Conservation (phyloP, 2,113 vertebrate species). For the Sigmodon hispidus region DNA sequence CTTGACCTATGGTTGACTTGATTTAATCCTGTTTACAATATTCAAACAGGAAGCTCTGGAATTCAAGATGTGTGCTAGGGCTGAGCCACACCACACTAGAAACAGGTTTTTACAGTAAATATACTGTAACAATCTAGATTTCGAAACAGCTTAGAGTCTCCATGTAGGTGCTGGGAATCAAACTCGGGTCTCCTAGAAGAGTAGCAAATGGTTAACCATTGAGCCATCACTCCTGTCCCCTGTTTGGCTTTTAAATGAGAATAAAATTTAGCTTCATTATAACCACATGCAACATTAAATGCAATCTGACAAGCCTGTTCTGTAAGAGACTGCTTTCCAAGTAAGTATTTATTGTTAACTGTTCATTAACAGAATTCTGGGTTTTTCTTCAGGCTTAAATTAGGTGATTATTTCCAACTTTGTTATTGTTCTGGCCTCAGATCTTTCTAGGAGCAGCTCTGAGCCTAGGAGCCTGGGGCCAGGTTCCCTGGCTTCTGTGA, state of each 20-base stretch:
- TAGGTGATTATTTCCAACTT: conserved; percentile 57
- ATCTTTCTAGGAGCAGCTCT: conserved; percentile 41
- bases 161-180: background rate
- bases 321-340: conserved; percentile 23
- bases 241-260: conserved; percentile 22
- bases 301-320: background rate
- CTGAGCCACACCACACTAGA: background rate
- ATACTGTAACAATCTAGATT: background rate
- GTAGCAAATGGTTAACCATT: background rate
- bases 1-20: background rate
- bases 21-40: background rate
- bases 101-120: no score
- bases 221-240: background rate
- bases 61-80: background rate
- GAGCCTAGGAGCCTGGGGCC: background rate
- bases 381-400: conserved; percentile 43
- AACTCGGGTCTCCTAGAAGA: background rate
- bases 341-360: background rate
- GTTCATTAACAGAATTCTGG: background rate
- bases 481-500: background rate
- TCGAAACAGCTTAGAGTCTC: no score
- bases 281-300: background rate
- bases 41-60: background rate
- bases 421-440: conserved; percentile 32
- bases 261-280: background rate